Evolutionary conservation across 2,113 vertebrate genomes (phyloP).

Genomic region (Megaceryle torquata): DNA sequence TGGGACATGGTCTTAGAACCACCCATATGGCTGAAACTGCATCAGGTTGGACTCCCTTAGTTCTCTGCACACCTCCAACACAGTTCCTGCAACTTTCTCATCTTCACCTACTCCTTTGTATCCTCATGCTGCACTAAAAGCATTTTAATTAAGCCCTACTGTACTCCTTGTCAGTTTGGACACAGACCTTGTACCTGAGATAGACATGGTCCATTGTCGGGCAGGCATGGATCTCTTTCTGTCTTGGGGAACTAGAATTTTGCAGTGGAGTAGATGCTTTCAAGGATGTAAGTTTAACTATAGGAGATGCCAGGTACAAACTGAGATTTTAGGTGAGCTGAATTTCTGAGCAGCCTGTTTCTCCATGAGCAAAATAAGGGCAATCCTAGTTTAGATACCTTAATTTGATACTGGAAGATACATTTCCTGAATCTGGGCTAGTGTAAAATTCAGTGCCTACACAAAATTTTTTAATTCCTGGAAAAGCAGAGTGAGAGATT

Average conservation of each 20-base stretch:
- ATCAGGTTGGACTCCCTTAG: neutral
- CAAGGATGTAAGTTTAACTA: fast-evolving
- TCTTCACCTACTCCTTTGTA: neutral
- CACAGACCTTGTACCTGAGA: neutral
- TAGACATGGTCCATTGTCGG: fast-evolving
- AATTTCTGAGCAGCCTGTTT: neutral
- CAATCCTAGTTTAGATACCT: neutral
- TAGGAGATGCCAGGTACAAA: neutral
- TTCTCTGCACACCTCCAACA: neutral
- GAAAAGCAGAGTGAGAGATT: neutral
- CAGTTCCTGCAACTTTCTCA: neutral
- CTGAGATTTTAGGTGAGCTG: neutral
- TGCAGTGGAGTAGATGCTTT: neutral
- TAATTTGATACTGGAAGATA: neutral
- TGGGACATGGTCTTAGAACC: neutral
- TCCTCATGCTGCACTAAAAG: neutral
- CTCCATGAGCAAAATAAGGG: neutral
- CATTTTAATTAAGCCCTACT: neutral
- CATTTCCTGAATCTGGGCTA: neutral
- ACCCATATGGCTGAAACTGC: neutral
- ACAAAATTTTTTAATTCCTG: neutral
- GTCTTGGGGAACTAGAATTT: neutral
- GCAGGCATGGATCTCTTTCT: neutral
- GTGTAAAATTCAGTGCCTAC: neutral
- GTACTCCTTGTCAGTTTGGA: neutral